Base-by-base conservation (phyloP, 2,888 invertebrate species). In the Drosophila mayaguana region DNA sequence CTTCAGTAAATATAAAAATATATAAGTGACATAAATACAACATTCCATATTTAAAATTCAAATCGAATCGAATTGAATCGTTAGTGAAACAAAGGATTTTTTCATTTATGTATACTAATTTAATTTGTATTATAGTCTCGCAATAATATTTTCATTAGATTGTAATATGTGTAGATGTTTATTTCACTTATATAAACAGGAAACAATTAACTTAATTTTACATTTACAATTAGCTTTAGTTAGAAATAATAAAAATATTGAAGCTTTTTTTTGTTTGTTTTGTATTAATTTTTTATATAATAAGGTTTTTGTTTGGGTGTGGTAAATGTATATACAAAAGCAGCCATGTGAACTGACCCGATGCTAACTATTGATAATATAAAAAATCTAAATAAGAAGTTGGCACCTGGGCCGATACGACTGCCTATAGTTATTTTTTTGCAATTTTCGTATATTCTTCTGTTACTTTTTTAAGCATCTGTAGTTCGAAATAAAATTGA, bases 201-300 rank as follows among this genome's bases (percentile, higher is more conserved):
- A 84, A 84, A 84, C 84, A 87, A 84, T 84, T 79, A 84, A 81
- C 89, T 84, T 84, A 84, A 74, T 85, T 72, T 87, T 79, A 87
- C 55, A 72, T 80, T 65, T 88, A 86, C 78, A 83, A 67, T 83
- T 88, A 88, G 75, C 73, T 87, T 89, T 89, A 84, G 80, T 84
- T 87, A 87, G 76, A 84, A 84, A 89, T 86, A 88, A 83, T 85
- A 81, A 88, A 84, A 84, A 84, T 84, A 89, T 84, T 84, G 83
- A 84, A 84, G 83, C 83, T 84, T 83, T 83, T 83, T 67, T 63
- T 85, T 67, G 54, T 60, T 86, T 77, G 59, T 72, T 73, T 75
- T 69, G 46, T 59, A 66, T 80, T 80, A 68, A 60, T 72, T 77
- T 80, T 71, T 54, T 77, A 76, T 63, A 80, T 80, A 61, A 80